These are phyloP conservation scores for Centropus unirufus DNA, from an alignment of 2,113 vertebrate genomes.

Conservation along the genomic window DNA sequence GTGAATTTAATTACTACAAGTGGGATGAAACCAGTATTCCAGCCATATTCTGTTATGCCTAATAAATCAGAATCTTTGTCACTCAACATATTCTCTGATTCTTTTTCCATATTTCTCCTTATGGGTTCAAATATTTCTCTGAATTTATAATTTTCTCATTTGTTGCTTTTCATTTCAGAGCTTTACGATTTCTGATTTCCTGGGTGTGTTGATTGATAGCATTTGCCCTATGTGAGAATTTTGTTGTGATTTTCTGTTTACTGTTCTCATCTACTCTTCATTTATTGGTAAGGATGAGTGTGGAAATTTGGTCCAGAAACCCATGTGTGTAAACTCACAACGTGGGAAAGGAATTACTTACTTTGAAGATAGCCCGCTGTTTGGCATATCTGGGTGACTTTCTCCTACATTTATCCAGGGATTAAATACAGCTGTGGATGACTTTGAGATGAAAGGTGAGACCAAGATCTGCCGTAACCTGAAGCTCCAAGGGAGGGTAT, in stretches of 20 bases:
- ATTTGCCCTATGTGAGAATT: background rate
- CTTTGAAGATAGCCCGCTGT: background rate
- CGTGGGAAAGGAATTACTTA: background rate
- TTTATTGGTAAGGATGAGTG: background rate
- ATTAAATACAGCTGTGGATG: accelerated
- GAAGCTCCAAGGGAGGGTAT: background rate
- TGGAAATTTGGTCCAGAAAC: background rate
- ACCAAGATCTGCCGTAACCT: background rate
- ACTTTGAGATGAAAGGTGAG: background rate
- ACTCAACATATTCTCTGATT: background rate
- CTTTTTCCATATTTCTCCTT: background rate
- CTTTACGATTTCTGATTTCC: background rate
- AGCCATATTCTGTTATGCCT: background rate
- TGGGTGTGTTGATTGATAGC: background rate
- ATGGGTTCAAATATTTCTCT: background rate
- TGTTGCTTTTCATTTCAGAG: background rate
- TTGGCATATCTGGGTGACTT: background rate
- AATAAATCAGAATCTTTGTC: background rate
- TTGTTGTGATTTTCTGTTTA: background rate
- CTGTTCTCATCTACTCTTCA: background rate
- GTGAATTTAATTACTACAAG: background rate
- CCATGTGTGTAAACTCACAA: background rate
- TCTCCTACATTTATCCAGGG: background rate
- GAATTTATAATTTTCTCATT: background rate
- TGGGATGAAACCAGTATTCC: background rate